Evolutionary conservation across 1,140 invertebrate species (phyloP).

Genomic region (Microplitis mediator): DNA sequence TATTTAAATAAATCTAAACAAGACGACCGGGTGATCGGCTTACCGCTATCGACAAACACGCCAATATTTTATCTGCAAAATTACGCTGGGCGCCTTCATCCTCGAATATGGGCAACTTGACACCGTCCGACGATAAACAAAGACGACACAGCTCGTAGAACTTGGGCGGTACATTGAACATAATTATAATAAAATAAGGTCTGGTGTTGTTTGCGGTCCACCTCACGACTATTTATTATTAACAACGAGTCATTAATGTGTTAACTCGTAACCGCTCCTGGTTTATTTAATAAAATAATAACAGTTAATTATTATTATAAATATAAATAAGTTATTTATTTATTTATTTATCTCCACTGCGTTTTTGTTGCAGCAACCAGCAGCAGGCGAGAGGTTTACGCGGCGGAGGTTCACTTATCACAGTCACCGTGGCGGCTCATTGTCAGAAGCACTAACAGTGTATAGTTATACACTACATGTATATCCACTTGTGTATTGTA

Average conservation of each 20-base stretch:
- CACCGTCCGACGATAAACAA: slow-evolving; percentile 64
- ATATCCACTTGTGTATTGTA: neutral
- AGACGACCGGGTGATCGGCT: slow-evolving; percentile 30
- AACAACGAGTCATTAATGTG: slow-evolving; percentile 44
- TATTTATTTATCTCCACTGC: slow-evolving; percentile 43
- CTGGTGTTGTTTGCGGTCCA: slow-evolving; percentile 44
- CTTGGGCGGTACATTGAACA: slow-evolving; percentile 63
- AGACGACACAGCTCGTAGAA: slow-evolving; percentile 64
- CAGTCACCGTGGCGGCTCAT: slow-evolving; percentile 54
- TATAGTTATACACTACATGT: slow-evolving; percentile 27
- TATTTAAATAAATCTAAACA: neutral
- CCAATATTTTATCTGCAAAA: slow-evolving; percentile 60
- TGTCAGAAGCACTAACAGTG: slow-evolving; percentile 49
- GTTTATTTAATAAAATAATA: no score
- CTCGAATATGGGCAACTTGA: slow-evolving; percentile 63
- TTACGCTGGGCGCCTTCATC: slow-evolving; percentile 60
- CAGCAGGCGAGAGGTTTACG: slow-evolving; percentile 30
- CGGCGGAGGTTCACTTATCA: slow-evolving; percentile 51
- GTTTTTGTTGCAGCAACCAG: slow-evolving; percentile 9
- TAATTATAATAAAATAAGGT: slow-evolving; percentile 43
- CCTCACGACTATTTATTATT: slow-evolving; percentile 22
- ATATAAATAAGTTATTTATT: no score
- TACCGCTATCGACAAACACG: slow-evolving; percentile 61
- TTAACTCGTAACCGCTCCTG: slow-evolving; percentile 11
- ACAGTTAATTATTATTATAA: no score